Evolutionary conservation across 2,797 vertebrate genomes (phyloP), one percentile per base, ranked within the genome.

Genomic region (Chiroxiphia lanceolata): DNA sequence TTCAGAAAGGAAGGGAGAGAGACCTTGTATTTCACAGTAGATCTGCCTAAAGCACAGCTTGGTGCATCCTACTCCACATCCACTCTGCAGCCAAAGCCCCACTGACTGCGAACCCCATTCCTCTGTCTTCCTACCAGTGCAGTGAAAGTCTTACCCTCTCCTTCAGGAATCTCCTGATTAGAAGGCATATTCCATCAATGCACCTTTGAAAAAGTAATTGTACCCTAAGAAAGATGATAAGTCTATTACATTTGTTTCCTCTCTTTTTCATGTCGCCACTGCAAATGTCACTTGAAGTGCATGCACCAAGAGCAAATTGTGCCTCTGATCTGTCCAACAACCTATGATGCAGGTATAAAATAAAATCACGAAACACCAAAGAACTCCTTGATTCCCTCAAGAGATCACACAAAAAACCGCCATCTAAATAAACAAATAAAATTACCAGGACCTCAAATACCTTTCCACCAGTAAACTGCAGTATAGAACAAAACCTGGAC

Each of bases 391-490:
- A 76, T 72, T 74, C 27, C 17, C 25, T 82, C 40, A 61, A 79
- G 61, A 2, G 2, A 89, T 83, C 53, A 72, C 33, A 60, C 12
- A 75, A 61, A 71, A 57, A 70, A 31, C 0, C 0, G 3, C 20
- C 14, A 57, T 21, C 29, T 64, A 86, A 89, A 80, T 14, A 85
- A 90, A 69, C 33, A 88, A 34, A 63, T 38, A 68, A 81, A 91
- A 67, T 57, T 23, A 71, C 18, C 18, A 89, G n/a, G 42, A 42
- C 36, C 23, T 91, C 51, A 87, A 82, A 51, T 48, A 76, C 14
- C 26, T 72, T 88, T 93, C 67, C 23, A 75, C 34, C 27, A n/a
- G 31, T 61, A 83, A 91, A 71, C 2, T 70, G 45, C 68, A 79
- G 31, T 14, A 42, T 56, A 61, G 53, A 90, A 71, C 31, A 80